phyloP scores from a whole-genome alignment of 1,140 invertebrate genomes.

The Marisa cornuarietis region DNA sequence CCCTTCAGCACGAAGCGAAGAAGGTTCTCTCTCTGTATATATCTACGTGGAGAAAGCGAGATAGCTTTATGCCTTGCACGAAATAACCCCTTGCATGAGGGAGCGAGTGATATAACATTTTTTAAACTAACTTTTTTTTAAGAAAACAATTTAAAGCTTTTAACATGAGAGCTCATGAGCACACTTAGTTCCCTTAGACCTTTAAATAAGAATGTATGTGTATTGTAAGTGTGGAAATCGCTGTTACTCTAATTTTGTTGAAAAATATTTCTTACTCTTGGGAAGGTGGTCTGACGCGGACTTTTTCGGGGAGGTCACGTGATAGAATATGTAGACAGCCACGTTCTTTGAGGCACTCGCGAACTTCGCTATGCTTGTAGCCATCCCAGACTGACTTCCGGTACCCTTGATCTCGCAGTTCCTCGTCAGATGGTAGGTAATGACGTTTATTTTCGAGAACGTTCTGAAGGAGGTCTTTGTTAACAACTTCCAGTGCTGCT shows the following conservation, averaged over 20 bases:
- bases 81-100: too few species aligned
- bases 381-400: constrained; percentile 48
- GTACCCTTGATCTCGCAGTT: constrained; percentile 48
- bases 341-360: constrained; percentile 40
- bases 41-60: constrained; percentile 26
- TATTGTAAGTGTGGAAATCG: too few species aligned
- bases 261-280: constrained; percentile 31
- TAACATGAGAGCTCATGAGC: too few species aligned
- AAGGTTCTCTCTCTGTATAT: constrained; percentile 46
- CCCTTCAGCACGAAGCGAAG: constrained; percentile 47
- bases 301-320: constrained; percentile 23
- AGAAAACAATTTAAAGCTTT: too few species aligned
- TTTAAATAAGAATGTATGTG: too few species aligned
- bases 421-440: constrained; percentile 37
- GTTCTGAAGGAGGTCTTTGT: constrained; percentile 39
- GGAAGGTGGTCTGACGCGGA: constrained; percentile 36
- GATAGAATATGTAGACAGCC: constrained; percentile 46
- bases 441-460: constrained; percentile 40
- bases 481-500: constrained; percentile 47
- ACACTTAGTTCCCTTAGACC: too few species aligned
- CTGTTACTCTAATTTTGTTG: too few species aligned
- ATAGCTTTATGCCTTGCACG: not conserved
- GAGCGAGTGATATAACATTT: too few species aligned
- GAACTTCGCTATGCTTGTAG: constrained; percentile 47
- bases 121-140: too few species aligned